Percentiles rank a stretch among this genome's conserved stretches.
These are phyloP conservation scores for Bedellia somnulentella DNA, from an alignment of 2,888 invertebrate species.

Conservation along the genomic window DNA sequence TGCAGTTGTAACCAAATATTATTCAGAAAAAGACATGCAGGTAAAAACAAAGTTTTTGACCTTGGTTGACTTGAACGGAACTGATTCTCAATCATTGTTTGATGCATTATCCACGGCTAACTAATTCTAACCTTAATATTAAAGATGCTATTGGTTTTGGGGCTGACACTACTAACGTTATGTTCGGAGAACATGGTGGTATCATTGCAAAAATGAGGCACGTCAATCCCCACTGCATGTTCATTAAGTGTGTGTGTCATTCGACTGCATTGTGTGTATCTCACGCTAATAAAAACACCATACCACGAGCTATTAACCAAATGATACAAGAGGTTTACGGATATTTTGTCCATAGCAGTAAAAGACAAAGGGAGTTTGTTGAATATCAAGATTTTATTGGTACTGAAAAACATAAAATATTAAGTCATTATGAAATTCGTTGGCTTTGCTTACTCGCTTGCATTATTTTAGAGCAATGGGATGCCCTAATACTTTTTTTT, in stretches of 20 bases:
- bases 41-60: slow-evolving; percentile 1
- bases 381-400: background rate
- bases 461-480: too few relatives aligned
- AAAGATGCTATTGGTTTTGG: slow-evolving; percentile 1
- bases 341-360: background rate
- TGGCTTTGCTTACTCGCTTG: slow-evolving; percentile 1
- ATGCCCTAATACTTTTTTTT: slow-evolving; percentile 1
- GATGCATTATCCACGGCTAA: background rate
- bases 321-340: slow-evolving; percentile 1
- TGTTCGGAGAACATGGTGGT: slow-evolving; percentile 1
- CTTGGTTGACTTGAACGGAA: background rate
- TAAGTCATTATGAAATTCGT: slow-evolving; percentile 3
- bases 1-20: too few relatives aligned
- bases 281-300: slow-evolving; percentile 1
- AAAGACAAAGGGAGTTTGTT: background rate
- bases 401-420: slow-evolving; percentile 2
- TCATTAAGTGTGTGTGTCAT: slow-evolving; percentile 2
- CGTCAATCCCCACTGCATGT: slow-evolving; percentile 4
- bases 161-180: slow-evolving; percentile 2
- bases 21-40: slow-evolving; percentile 7
- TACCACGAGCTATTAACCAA: slow-evolving; percentile 1
- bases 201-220: slow-evolving; percentile 2
- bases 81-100: background rate
- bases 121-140: slow-evolving; percentile 1
- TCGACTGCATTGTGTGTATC: background rate